Base-by-base conservation (phyloP, 2,888 invertebrate species). In the Gonocerus acuteangulatus region DNA sequence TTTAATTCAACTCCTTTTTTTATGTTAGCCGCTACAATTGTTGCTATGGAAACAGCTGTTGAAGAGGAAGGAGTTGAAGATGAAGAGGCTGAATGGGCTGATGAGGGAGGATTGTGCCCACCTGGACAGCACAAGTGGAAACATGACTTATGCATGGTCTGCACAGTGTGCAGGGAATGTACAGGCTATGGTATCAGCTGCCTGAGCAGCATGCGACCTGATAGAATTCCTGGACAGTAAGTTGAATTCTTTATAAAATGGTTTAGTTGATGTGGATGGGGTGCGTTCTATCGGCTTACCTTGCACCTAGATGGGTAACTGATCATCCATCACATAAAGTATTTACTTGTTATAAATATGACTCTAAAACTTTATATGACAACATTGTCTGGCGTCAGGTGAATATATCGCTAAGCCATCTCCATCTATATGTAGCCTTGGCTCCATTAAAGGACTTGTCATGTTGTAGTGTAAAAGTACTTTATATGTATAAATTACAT, bases 101-200 rank as follows among this genome's bases (percentile, higher is more conserved):
- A 80, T 63, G 80, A 80, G 65, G 76, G 76, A 61, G 71, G 79
- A 27, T 78, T 83, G 71, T 90, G 89, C 71, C 77, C 80, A 1
- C 77, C 82, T 3, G 85, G 85, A 18, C 82, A 81, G 67, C 93
- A 93, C 75, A 80, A 83, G 9, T 93, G 90, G 88, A 80, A 81
- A 63, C 83, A 84, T 62, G 87, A 89, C 68, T 82, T 85, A 71
- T 92, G 92, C 71, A 89, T 91, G 82, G 83, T 94, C 45, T 96
- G 96, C 74, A 86, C 89, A 1, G 80, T 89, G 60, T 96, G 96
- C 72, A 82, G 87, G 7, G 90, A 95, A 72, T 96, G 96, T 72
- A 95, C 95, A 0, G 95, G 95, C 1, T 94, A 93, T 73, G 89
- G 90, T 51, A 84, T 85, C 67, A 84, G 85, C 51, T 95, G 94